These are phyloP conservation scores for Trichomycterus rosablanca DNA, from an alignment of 2,113 vertebrate genomes.

Conservation along the genomic window DNA sequence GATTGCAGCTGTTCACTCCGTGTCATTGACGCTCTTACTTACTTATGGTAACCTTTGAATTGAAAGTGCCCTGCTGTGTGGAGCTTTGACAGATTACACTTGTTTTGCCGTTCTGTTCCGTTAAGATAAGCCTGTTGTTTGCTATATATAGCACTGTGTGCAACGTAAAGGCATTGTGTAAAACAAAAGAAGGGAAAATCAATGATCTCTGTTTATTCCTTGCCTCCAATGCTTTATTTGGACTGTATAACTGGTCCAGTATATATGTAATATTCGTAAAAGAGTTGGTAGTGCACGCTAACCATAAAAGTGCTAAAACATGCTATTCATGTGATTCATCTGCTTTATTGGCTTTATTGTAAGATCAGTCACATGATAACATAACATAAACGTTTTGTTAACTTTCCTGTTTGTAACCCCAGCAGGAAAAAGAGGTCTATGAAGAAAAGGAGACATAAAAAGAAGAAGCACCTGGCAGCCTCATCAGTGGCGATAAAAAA, in stretches of 20 bases:
- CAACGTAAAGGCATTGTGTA: slow-evolving; percentile 15
- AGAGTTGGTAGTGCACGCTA: too few relatives aligned
- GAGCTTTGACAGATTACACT: slow-evolving; percentile 24
- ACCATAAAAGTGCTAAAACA: neutral
- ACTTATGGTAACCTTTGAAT: slow-evolving; percentile 9
- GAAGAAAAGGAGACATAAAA: slow-evolving; percentile 39
- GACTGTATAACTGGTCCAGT: neutral
- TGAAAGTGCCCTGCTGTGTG: slow-evolving; percentile 13
- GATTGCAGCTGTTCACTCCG: too few relatives aligned
- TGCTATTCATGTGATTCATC: neutral
- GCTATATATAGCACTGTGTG: slow-evolving; percentile 28
- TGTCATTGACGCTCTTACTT: neutral
- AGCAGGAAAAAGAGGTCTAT: slow-evolving; percentile 47
- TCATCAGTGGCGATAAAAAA: slow-evolving; percentile 4
- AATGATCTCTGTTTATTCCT: slow-evolving; percentile 4
- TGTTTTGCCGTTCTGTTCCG: slow-evolving; percentile 28
- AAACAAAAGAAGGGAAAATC: slow-evolving; percentile 26
- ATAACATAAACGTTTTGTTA: too few relatives aligned
- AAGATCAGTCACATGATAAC: too few relatives aligned
- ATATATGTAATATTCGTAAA: too few relatives aligned
- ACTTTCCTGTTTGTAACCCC: neutral
- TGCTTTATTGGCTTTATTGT: neutral
- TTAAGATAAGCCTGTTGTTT: slow-evolving; percentile 35
- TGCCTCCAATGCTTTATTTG: slow-evolving; percentile 13
- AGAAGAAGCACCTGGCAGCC: neutral